phyloP scores from a whole-genome alignment of 2,797 vertebrate species.

The Buphagus erythrorhynchus region DNA sequence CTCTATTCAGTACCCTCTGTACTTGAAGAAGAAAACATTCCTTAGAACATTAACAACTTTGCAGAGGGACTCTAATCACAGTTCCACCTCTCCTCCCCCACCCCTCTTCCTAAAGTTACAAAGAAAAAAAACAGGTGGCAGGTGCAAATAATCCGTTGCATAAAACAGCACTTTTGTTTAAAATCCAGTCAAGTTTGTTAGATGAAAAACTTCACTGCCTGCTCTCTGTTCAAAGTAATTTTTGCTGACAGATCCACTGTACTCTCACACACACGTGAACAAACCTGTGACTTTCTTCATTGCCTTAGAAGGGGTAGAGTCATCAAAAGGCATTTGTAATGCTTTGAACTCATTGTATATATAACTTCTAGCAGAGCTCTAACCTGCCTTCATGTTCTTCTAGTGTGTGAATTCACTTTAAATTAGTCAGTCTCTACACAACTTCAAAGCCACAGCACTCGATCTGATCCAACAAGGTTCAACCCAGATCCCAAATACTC shows the following conservation, averaged over 20 bases:
- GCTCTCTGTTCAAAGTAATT: neutral
- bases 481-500: neutral
- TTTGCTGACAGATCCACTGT: neutral
- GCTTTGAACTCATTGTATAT: neutral
- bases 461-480: neutral
- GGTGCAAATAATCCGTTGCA: neutral
- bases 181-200: neutral
- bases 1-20: neutral
- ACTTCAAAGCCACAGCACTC: rapidly evolving
- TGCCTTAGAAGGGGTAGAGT: neutral
- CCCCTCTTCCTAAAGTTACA: neutral
- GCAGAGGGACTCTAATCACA: neutral
- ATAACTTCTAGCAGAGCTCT: neutral
- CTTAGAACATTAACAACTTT: neutral
- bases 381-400: neutral
- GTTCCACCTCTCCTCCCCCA: neutral
- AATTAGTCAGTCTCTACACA: neutral
- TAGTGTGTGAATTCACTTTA: neutral
- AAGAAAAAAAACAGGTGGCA: neutral
- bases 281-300: neutral
- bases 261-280: neutral
- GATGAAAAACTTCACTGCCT: neutral
- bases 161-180: neutral
- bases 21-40: neutral
- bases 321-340: neutral